phyloP scores from a whole-genome alignment of 1,140 invertebrate species.

The Pachypeltis micranthus region DNA sequence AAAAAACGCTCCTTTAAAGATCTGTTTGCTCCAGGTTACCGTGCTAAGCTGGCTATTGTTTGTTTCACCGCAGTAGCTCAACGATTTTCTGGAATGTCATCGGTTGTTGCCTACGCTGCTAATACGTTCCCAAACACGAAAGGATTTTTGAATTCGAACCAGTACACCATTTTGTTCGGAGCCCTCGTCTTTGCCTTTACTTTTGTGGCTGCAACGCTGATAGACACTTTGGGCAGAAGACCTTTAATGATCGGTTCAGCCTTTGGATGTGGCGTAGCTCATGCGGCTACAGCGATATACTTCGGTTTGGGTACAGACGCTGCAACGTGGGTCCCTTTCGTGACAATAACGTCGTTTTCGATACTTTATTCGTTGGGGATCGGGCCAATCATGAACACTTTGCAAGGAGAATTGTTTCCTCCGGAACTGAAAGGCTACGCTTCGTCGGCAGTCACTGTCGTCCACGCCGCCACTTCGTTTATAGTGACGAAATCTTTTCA shows the following conservation, averaged over 20 bases:
- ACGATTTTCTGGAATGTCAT: conserved; percentile 25
- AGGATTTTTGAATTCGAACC: conserved; percentile 14
- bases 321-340: conserved; percentile 38
- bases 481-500: conserved; percentile 64
- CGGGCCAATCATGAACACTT: conserved; percentile 45
- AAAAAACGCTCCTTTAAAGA: conserved; percentile 34
- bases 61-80: conserved; percentile 33
- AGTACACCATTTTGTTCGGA: conserved; percentile 25
- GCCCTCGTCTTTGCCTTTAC: conserved; percentile 34
- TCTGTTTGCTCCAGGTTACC: conserved; percentile 36
- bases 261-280: conserved; percentile 38
- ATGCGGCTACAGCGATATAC: conserved; percentile 31
- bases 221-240: conserved; percentile 39
- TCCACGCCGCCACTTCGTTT: conserved; percentile 42
- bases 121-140: conserved; percentile 30
- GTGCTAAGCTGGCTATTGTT: conserved; percentile 37
- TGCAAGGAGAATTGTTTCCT: conserved; percentile 49
- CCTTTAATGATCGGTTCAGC: conserved; percentile 40
- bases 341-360: conserved; percentile 45
- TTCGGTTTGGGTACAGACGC: conserved; percentile 38
- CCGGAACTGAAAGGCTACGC: conserved; percentile 47
- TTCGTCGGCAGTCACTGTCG: conserved; percentile 35
- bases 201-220: conserved; percentile 35
- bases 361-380: conserved; percentile 44
- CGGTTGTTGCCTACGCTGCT: conserved; percentile 25